phyloP scores from a whole-genome alignment of 2,797 vertebrate genomes.

The Podarcis lilfordi region DNA sequence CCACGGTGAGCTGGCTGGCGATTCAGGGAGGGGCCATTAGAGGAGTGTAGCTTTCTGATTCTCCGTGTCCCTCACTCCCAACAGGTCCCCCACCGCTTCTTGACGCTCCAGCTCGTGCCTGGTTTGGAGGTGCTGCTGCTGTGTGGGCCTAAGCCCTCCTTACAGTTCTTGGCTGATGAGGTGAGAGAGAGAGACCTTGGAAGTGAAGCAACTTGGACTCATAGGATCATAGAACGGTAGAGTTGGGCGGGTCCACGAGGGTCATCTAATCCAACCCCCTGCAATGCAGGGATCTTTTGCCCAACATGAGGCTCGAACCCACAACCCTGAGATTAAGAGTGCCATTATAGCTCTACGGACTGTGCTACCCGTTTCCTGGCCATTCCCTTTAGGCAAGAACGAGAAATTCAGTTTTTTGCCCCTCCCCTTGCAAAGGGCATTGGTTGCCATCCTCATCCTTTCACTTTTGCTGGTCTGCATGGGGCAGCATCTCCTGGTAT shows the following conservation, averaged over 20 bases:
- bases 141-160: slow-evolving; percentile 88
- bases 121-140: slow-evolving; percentile 86
- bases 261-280: too few relatives aligned
- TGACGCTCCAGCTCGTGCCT: slow-evolving; percentile 87
- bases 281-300: too few relatives aligned
- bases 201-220: not conserved
- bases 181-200: slow-evolving; percentile 37
- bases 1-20: slow-evolving; percentile 73
- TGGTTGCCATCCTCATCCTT: not conserved
- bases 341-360: too few relatives aligned
- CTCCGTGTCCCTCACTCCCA: not conserved
- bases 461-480: not conserved
- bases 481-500: too few relatives aligned
- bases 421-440: not conserved
- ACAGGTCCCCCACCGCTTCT: slow-evolving; percentile 87
- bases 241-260: too few relatives aligned
- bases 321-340: too few relatives aligned
- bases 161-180: slow-evolving; percentile 81
- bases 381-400: not conserved
- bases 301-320: too few relatives aligned
- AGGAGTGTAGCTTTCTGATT: not conserved
- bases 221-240: too few relatives aligned
- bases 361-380: too few relatives aligned
- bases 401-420: not conserved
- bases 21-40: not conserved